These are phyloP conservation scores for Keiferia lycopersicella DNA, from an alignment of 2,888 invertebrate species.

Conservation along the genomic window DNA sequence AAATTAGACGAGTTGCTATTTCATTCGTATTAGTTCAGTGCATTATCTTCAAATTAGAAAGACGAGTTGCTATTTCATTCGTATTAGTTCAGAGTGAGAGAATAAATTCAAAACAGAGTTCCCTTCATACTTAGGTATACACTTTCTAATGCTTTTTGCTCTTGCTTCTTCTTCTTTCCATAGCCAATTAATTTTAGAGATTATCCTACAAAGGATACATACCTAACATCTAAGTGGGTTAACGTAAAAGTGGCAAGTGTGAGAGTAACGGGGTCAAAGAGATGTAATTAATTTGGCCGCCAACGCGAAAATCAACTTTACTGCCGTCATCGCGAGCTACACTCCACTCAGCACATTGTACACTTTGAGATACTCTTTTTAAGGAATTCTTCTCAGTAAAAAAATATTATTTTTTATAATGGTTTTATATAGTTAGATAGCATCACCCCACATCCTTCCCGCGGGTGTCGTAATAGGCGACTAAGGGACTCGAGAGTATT, in stretches of 20 bases:
- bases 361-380: slow-evolving; percentile 28
- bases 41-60: no score
- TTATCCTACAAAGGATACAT: background rate
- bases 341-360: slow-evolving; percentile 26
- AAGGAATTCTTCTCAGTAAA: background rate
- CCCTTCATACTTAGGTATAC: no score
- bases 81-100: no score
- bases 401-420: background rate
- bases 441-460: no score
- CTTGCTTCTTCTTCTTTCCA: background rate
- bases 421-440: no score
- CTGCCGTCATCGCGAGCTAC: slow-evolving; percentile 43
- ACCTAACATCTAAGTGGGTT: background rate
- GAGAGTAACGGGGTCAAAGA: slow-evolving; percentile 35
- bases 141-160: background rate
- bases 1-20: no score
- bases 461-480: no score
- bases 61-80: no score
- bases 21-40: no score
- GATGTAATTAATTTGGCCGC: slow-evolving; percentile 41
- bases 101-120: no score
- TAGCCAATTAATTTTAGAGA: background rate
- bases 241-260: slow-evolving; percentile 7
- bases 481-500: no score
- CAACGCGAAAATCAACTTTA: slow-evolving; percentile 42